Percentiles rank a stretch among this genome's conserved stretches.
phyloP scores from a whole-genome alignment of 2,888 invertebrate species.

The Diaprepes abbreviatus region DNA sequence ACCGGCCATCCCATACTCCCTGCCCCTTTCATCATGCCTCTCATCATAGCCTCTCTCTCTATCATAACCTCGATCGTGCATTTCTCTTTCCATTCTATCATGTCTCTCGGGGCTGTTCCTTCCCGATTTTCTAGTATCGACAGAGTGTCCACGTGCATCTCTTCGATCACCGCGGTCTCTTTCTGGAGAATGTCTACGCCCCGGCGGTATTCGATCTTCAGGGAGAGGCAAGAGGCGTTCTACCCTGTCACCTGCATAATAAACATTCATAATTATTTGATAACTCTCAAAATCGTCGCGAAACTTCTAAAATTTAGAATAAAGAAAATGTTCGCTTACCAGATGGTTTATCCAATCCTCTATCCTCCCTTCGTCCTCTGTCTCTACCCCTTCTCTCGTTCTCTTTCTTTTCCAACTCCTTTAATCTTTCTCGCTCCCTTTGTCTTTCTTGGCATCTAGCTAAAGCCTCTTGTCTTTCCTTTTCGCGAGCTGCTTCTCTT shows the following conservation, averaged over 20 bases:
- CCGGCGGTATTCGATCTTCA: slow-evolving; percentile 73
- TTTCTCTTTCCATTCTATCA: slow-evolving; percentile 51
- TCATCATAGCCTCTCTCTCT: slow-evolving; percentile 55
- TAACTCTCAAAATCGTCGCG: too few species aligned
- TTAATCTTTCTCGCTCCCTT: slow-evolving; percentile 71
- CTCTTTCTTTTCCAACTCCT: slow-evolving; percentile 69
- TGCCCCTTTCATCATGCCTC: slow-evolving; percentile 61
- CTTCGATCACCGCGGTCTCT: slow-evolving; percentile 62
- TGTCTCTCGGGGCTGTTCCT: slow-evolving; percentile 56
- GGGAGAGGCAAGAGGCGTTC: slow-evolving; percentile 76
- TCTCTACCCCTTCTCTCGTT: slow-evolving; percentile 70
- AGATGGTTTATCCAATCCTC: slow-evolving; percentile 75
- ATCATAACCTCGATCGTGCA: slow-evolving; percentile 59
- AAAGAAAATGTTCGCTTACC: too few species aligned
- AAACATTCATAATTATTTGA: too few species aligned
- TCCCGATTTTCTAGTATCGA: slow-evolving; percentile 38
- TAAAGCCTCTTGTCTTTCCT: slow-evolving; percentile 75
- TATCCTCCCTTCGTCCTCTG: slow-evolving; percentile 70
- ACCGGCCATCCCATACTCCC: slow-evolving; percentile 60
- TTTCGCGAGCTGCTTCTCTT: slow-evolving; percentile 73
- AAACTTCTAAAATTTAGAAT: too few species aligned
- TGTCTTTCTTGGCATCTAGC: slow-evolving; percentile 76
- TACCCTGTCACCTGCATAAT: slow-evolving; percentile 66
- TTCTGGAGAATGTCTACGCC: slow-evolving; percentile 65
- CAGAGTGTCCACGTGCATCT: slow-evolving; percentile 39